These are phyloP conservation scores for Abscondita cerata DNA, from an alignment of 2,888 invertebrate genomes.

Conservation along the genomic window DNA sequence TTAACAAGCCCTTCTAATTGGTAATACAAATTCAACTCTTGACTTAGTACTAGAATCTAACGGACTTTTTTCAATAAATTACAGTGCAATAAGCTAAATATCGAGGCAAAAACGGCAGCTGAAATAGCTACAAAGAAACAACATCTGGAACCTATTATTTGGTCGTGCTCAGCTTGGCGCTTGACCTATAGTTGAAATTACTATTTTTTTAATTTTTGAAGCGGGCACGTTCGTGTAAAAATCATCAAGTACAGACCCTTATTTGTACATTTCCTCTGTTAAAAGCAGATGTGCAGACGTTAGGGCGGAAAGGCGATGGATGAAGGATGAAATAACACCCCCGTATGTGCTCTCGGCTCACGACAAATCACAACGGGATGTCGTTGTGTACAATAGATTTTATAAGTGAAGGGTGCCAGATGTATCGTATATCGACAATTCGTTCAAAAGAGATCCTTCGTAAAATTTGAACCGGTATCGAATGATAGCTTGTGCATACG, in stretches of 20 bases:
- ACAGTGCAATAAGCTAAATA: neutral
- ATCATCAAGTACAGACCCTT: no score
- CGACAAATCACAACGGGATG: slow-evolving; percentile 23
- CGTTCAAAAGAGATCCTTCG: neutral
- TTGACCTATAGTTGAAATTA: no score
- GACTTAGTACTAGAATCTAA: no score
- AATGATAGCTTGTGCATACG: no score
- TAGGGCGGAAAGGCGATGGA: slow-evolving; percentile 5
- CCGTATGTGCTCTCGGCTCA: slow-evolving; percentile 2
- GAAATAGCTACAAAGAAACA: neutral
- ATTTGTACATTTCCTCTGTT: neutral
- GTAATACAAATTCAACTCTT: no score
- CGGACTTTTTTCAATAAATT: no score
- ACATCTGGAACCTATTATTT: no score
- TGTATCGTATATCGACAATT: slow-evolving; percentile 10
- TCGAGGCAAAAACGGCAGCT: neutral
- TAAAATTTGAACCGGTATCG: neutral
- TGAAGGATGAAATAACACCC: slow-evolving; percentile 13
- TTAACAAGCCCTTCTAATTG: no score
- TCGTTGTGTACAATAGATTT: slow-evolving; percentile 5
- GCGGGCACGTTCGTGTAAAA: no score
- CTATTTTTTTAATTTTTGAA: no score
- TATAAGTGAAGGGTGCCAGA: slow-evolving; percentile 9
- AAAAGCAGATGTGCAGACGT: slow-evolving; percentile 18
- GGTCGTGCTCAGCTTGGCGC: no score